A percentile compares a stretch with the other conserved stretches of the same genome.
These are phyloP conservation scores for Acleris literana DNA, from an alignment of 2,888 invertebrate species.

Conservation along the genomic window DNA sequence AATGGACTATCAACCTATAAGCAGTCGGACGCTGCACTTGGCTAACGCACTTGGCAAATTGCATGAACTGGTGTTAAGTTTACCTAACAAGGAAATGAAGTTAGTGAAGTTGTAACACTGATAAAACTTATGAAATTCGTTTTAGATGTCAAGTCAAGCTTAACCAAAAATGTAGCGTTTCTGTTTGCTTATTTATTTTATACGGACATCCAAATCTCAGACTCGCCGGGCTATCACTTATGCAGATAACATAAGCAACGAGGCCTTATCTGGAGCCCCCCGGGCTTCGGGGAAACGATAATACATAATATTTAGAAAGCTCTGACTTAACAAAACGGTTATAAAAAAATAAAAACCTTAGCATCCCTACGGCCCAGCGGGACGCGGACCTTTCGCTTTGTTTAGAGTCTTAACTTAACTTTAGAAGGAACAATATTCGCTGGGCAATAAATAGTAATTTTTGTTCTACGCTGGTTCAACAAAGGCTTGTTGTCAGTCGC, in stretches of 20 bases:
- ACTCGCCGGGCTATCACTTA: slow-evolving; percentile 55
- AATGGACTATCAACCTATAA: not conserved
- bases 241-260: slow-evolving; percentile 69
- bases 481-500: slow-evolving; percentile 48
- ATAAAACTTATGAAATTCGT: no score
- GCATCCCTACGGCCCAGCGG: slow-evolving; percentile 65
- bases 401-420: slow-evolving; percentile 42
- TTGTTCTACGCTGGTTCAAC: slow-evolving; percentile 53
- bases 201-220: slow-evolving; percentile 45
- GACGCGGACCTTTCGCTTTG: slow-evolving; percentile 56
- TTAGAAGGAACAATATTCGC: slow-evolving; percentile 61
- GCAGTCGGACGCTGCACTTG: no score
- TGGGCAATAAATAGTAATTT: slow-evolving; percentile 65
- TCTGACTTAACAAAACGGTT: slow-evolving; percentile 55
- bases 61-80: no score
- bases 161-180: no score
- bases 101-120: no score
- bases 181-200: no score
- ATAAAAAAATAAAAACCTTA: slow-evolving; percentile 65
- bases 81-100: no score
- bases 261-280: slow-evolving; percentile 63
- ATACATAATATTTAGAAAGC: slow-evolving; percentile 67
- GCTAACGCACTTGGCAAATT: no score
- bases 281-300: slow-evolving; percentile 54
- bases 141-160: not conserved